These are phyloP conservation scores for Athripsodes cinereus DNA, from an alignment of 2,888 invertebrate genomes.

Conservation along the genomic window DNA sequence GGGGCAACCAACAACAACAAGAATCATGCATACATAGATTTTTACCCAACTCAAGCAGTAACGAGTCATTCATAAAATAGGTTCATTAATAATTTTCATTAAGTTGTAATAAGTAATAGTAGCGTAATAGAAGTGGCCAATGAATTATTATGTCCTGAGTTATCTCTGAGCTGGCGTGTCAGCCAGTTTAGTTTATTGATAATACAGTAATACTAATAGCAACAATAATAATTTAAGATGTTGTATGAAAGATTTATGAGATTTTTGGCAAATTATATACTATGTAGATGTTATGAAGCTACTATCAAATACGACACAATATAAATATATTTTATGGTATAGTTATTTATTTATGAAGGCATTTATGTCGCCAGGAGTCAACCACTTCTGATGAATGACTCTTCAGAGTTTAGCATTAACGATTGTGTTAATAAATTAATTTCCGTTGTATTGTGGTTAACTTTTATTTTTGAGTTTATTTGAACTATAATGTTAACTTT, in stretches of 20 bases:
- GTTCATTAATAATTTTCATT: too few species aligned
- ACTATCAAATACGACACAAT: slow-evolving; percentile 3
- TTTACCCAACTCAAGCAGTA: too few species aligned
- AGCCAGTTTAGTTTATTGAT: slow-evolving; percentile 11
- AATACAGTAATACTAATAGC: slow-evolving; percentile 7
- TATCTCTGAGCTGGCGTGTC: not conserved
- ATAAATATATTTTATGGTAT: slow-evolving; percentile 7
- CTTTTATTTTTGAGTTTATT: too few species aligned
- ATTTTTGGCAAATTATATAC: slow-evolving; percentile 26
- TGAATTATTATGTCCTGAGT: too few species aligned
- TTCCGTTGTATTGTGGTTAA: not conserved
- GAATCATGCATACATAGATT: too few species aligned
- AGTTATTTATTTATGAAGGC: slow-evolving; percentile 22
- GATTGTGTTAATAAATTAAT: not conserved
- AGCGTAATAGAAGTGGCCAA: too few species aligned
- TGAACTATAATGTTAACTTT: too few species aligned
- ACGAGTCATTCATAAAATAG: too few species aligned
- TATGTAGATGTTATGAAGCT: too few species aligned
- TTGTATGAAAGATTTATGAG: slow-evolving; percentile 25
- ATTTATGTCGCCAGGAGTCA: slow-evolving; percentile 23
- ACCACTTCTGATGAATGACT: slow-evolving; percentile 19
- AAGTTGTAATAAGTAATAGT: too few species aligned
- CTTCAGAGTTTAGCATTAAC: not conserved
- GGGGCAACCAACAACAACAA: too few species aligned
- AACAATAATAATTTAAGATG: too few species aligned